phyloP scores from a whole-genome alignment of 2,888 invertebrate genomes.

The Phorcus lineatus region DNA sequence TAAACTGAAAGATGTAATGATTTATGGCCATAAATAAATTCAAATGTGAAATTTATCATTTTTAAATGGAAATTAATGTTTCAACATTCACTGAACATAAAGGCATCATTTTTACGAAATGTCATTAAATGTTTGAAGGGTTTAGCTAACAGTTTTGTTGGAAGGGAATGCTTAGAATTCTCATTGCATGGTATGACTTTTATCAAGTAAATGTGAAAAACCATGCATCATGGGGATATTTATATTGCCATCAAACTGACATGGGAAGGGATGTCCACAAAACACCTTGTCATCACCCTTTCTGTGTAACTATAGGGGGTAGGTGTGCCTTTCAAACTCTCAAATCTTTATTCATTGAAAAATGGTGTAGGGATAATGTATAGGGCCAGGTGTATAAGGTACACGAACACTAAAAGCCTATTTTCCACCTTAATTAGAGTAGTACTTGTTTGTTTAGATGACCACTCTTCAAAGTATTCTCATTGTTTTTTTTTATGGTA shows the following conservation, averaged over 20 bases:
- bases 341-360: not conserved
- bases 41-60: too few relatives aligned
- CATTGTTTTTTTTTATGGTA: too few relatives aligned
- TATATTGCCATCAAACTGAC: constrained; percentile 22
- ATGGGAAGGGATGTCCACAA: not conserved
- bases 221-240: not conserved
- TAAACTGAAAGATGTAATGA: too few relatives aligned
- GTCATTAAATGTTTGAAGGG: too few relatives aligned
- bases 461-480: too few relatives aligned
- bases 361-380: not conserved
- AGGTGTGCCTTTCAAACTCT: not conserved
- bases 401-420: not conserved
- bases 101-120: too few relatives aligned
- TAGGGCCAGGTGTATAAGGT: not conserved
- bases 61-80: too few relatives aligned
- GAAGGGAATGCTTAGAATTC: not conserved
- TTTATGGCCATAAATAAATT: too few relatives aligned
- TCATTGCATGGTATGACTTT: constrained; percentile 12
- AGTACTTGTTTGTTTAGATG: not conserved
- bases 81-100: too few relatives aligned
- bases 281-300: not conserved
- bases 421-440: not conserved
- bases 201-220: constrained; percentile 18
- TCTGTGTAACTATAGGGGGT: not conserved
- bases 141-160: not conserved